Evolutionary conservation across 2,797 vertebrate genomes (phyloP), one percentile per base, ranked within the genome.

Genomic region (Oreonectes daqikongensis): DNA sequence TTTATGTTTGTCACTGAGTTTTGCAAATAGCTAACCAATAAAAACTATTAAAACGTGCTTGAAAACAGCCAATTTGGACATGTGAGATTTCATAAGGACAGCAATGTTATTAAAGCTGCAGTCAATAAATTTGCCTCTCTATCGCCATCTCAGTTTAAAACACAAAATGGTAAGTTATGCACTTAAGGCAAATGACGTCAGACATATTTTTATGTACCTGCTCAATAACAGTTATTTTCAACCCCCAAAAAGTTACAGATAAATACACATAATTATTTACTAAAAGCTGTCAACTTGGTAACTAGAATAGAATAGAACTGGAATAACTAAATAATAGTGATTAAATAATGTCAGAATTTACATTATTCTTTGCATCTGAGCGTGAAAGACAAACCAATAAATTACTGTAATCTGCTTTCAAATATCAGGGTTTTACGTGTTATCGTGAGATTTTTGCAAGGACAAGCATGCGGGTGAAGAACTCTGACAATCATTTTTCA

Each of bases 401-500:
- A 74, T 55, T 2, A 42, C 46, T 64, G 8, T n/a, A 14, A 73
- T 52, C 30, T 5, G 44, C 12, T n/a, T 17, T n/a, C 40, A 59
- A 18, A 48, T 68, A 3, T n/a, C 3, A 7, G 20, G 55, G 72
- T 59, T 42, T 28, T 68, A 20, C 22, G 26, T 2, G 24, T 22
- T 69, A 24, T 30, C 24, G 9, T 53, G 50, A 52, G 64, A n/a
- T 73, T 63, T 63, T 22, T 30, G 17, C 4, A 15, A 24, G 63
- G 53, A 60, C 69, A 66, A 20, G 24, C 30, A 22, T 38, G 20
- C 61, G 67, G 79, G 50, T 72, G 20, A 35, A 75, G 57, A 80
- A 68, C 42, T 80, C 46, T 50, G 59, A 71, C 20, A 63, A 59
- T 72, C 22, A 59, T 38, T 67, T 38, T 44, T 77, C 67, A 57